Base-by-base conservation (phyloP, 1,140 invertebrate genomes). In the Nasonia longicornis region DNA sequence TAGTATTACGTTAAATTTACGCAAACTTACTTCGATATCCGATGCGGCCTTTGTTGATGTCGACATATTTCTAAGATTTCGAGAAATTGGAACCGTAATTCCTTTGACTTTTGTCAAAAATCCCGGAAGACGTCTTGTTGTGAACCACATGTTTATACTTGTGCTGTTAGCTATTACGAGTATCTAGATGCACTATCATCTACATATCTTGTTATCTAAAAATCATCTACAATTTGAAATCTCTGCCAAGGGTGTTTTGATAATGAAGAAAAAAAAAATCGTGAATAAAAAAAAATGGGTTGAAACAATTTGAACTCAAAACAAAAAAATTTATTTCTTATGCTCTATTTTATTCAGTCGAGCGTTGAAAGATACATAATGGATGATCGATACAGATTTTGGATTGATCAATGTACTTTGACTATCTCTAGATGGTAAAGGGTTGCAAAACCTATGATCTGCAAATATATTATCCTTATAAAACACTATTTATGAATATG, bases 291-390 rank as follows among this genome's bases (percentile, higher is more conserved):
- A 45, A 73, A 72, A 64, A 22, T 20, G 52, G 52, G 22, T 67
- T 67, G 1, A 11, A 67, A 12, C 26, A 38, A 77, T 69, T 69
- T 48, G 29, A 77, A 67, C 48, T 69, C 20, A 76, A 29, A 75
- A 52, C 29, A 71, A 71, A 73, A 26, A 26, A 12, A 35, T 48
- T 31, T 22, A 74, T 74, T 75, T 75, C 71, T 77, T 76, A 81
- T 78, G 77, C 71, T 78, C 79, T 78, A 81, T 83, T 83, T 83
- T 81, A 83, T 83, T 83, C 79, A 80, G 73, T 80, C 77, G 82
- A 83, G 82, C 82, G 48, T 83, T 79, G 22, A 73, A 77, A 75
- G 77, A 77, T 83, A 83, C 82, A 83, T 80, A 80, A 80, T 83
- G n/a, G 45, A 82, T 82, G 71, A 71, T 82, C 48, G 45, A 77